Conservation (phyloP, 2,797 vertebrate genomes). For the Meda fulgida region DNA sequence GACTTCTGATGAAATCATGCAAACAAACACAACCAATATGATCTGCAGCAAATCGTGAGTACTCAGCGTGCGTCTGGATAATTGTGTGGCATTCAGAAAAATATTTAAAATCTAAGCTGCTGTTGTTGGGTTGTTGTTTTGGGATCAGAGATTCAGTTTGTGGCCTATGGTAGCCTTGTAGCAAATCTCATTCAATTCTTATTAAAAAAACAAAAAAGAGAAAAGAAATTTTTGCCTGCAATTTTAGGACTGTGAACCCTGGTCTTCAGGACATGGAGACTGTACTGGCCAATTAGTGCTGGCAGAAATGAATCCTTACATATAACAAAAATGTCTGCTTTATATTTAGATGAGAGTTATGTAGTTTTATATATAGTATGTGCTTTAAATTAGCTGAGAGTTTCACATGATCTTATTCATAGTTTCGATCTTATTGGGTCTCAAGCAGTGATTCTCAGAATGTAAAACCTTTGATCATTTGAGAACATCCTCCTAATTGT, state of each 20-base stretch:
- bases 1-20: slow-evolving; percentile 17
- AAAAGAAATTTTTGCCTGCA: not conserved
- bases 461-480: no score
- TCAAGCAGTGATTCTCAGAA: no score
- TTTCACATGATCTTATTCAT: not conserved
- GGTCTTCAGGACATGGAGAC: not conserved
- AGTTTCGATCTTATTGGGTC: no score
- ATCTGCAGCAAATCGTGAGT: slow-evolving; percentile 33
- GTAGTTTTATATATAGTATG: slow-evolving; percentile 13
- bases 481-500: not conserved
- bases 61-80: not conserved
- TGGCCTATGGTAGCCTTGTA: not conserved
- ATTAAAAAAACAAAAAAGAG: not conserved
- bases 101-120: not conserved
- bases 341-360: slow-evolving; percentile 13
- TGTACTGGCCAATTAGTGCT: no score
- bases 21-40: not conserved
- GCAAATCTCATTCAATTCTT: not conserved
- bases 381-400: not conserved
- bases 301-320: not conserved
- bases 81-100: not conserved
- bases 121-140: not conserved
- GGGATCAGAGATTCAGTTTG: not conserved
- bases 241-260: not conserved
- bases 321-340: not conserved